These are phyloP conservation scores for Bolborhynchus lineola DNA, from an alignment of 2,113 vertebrate genomes.

Conservation along the genomic window DNA sequence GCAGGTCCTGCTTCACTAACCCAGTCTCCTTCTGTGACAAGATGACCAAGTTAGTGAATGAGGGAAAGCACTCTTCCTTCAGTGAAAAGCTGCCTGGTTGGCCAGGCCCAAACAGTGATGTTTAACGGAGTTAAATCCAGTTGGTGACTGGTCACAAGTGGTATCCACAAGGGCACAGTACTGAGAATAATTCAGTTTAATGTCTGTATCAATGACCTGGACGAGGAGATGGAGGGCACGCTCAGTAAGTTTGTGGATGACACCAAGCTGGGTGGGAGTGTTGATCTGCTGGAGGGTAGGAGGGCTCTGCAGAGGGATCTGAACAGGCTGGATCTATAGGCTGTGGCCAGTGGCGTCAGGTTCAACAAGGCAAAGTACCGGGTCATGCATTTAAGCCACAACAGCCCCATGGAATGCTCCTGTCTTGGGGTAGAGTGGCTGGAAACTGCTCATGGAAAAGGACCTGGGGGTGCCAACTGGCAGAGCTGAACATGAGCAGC, in stretches of 20 bases:
- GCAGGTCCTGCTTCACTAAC: neutral
- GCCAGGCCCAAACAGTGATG: neutral
- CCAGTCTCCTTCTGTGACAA: neutral
- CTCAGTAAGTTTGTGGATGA: neutral
- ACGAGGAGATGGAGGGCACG: neutral
- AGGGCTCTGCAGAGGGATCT: neutral
- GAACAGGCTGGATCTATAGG: neutral
- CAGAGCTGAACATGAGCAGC: neutral
- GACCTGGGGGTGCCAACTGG: neutral
- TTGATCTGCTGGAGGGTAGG: neutral
- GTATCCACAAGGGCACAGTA: neutral
- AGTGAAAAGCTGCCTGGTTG: neutral
- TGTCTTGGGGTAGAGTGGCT: neutral
- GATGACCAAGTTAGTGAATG: fast-evolving
- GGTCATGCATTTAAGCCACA: neutral
- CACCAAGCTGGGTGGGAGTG: neutral
- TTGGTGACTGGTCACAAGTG: neutral
- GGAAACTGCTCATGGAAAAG: neutral
- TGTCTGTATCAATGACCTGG: neutral
- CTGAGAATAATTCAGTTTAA: neutral
- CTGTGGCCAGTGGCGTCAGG: neutral
- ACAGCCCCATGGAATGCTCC: neutral
- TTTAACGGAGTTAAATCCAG: neutral
- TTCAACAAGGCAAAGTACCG: neutral
- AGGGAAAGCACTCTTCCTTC: neutral